Evolutionary conservation across 2,113 vertebrate species (phyloP).

Genomic region (Turnix velox): DNA sequence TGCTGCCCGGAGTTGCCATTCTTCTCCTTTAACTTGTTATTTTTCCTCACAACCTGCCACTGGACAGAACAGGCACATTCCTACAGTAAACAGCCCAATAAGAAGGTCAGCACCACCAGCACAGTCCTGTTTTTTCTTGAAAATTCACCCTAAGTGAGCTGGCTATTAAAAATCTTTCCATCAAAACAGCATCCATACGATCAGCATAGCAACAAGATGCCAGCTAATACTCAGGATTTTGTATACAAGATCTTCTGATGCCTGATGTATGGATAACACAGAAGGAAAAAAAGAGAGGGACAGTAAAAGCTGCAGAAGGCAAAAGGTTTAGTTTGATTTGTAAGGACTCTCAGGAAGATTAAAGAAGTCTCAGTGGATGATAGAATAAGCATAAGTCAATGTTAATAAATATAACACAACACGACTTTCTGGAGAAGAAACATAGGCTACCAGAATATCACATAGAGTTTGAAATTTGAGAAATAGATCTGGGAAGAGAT

Average conservation of each 20-base stretch:
- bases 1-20: not conserved
- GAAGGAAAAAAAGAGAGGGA: not conserved
- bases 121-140: not conserved
- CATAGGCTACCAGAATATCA: not conserved
- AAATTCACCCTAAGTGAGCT: not conserved
- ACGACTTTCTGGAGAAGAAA: not conserved
- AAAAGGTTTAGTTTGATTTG: not conserved
- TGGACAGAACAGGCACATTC: not conserved
- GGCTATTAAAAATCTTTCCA: not conserved
- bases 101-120: not conserved
- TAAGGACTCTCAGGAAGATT: not conserved
- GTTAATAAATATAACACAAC: not conserved
- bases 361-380: not conserved
- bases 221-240: not conserved
- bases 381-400: not conserved
- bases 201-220: not conserved
- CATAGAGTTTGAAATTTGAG: not conserved
- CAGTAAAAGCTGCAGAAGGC: not conserved
- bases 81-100: not conserved
- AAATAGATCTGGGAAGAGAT: not conserved
- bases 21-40: not conserved
- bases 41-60: not conserved
- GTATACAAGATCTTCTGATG: not conserved
- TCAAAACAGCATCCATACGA: not conserved
- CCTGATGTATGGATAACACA: not conserved